phyloP scores from a whole-genome alignment of 2,797 vertebrate genomes.

The Rousettus madagascariensis region DNA sequence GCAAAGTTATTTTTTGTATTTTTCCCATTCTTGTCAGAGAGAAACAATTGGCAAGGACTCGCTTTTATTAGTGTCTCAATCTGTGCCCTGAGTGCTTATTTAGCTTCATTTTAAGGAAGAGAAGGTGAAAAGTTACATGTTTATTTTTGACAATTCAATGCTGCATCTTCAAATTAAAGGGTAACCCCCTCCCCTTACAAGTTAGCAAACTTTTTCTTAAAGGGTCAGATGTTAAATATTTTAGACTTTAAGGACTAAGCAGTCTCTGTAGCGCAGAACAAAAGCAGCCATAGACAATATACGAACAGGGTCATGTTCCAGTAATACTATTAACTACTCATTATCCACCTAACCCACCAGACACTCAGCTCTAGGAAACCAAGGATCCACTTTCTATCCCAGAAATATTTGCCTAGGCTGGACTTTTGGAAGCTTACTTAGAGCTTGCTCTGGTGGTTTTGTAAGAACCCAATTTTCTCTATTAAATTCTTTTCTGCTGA shows the following conservation, averaged over 20 bases:
- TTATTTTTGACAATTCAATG: slow-evolving; percentile 3
- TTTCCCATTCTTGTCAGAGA: neutral
- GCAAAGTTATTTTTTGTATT: neutral
- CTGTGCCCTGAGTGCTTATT: neutral
- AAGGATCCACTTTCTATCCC: neutral
- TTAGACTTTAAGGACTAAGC: neutral
- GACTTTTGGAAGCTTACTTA: neutral
- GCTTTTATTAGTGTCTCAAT: neutral
- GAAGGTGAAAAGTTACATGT: neutral
- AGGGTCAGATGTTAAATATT: neutral
- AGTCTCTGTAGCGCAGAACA: neutral
- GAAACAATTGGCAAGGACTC: neutral
- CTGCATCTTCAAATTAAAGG: neutral
- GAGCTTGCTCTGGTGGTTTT: neutral
- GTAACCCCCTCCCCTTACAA: too few species aligned
- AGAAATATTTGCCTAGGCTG: neutral
- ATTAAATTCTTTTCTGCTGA: slow-evolving; percentile 28
- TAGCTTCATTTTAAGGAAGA: neutral
- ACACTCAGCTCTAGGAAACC: neutral
- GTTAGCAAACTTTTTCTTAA: neutral
- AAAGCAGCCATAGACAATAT: neutral
- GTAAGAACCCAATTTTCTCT: neutral
- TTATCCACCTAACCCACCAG: too few species aligned
- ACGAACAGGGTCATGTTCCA: neutral
- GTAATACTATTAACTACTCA: neutral